These are phyloP conservation scores for Clupea harengus DNA, from an alignment of 2,113 vertebrate species.

Conservation along the genomic window DNA sequence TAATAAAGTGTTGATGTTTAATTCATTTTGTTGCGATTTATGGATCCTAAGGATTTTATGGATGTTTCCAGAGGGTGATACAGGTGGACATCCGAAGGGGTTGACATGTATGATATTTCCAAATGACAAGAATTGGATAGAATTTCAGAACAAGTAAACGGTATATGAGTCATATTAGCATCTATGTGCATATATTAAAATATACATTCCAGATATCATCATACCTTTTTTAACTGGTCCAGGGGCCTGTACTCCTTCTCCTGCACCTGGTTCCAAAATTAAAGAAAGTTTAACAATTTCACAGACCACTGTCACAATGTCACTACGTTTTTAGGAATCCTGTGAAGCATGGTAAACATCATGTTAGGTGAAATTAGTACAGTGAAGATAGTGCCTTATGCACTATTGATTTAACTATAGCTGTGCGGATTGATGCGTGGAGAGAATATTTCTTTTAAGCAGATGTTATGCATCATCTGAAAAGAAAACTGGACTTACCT, in stretches of 20 bases:
- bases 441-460: not conserved
- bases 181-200: not conserved
- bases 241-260: constrained; percentile 78
- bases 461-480: not conserved
- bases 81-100: too few species aligned
- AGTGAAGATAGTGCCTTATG: not conserved
- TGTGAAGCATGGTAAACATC: not conserved
- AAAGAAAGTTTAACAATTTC: constrained; percentile 41
- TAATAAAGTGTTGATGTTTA: too few species aligned
- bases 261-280: constrained; percentile 65
- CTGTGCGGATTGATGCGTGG: not conserved
- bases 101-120: too few species aligned
- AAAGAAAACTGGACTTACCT: not conserved
- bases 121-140: not conserved
- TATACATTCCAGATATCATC: not conserved
- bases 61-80: too few species aligned
- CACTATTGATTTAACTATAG: not conserved
- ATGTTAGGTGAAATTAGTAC: constrained; percentile 1
- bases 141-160: not conserved
- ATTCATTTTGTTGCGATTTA: too few species aligned
- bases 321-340: not conserved
- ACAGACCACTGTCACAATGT: not conserved
- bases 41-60: too few species aligned
- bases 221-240: constrained; percentile 90
- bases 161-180: not conserved